These are phyloP conservation scores for Chauna torquata DNA, from an alignment of 2,113 vertebrate genomes.

Conservation along the genomic window DNA sequence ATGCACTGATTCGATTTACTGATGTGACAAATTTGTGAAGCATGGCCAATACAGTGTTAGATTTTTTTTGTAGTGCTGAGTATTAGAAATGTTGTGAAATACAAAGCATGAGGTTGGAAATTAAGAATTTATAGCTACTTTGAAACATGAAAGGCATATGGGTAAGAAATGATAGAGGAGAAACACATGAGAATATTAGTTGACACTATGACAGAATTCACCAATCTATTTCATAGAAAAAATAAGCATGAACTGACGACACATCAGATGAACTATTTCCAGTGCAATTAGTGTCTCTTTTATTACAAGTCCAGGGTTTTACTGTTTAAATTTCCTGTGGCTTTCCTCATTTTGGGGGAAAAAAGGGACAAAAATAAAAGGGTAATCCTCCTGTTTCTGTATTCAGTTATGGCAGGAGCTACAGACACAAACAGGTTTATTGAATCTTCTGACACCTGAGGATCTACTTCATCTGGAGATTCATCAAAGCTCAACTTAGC, in stretches of 20 bases:
- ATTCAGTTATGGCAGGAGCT: not conserved
- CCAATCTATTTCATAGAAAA: not conserved
- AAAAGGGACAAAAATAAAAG: not conserved
- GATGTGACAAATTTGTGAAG: not conserved
- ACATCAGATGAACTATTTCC: not conserved
- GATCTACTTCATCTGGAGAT: not conserved
- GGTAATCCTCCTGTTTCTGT: not conserved
- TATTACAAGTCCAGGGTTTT: not conserved
- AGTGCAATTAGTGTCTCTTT: not conserved
- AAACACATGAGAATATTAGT: not conserved
- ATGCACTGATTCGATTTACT: not conserved
- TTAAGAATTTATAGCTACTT: not conserved
- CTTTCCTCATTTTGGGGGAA: not conserved
- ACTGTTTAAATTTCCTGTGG: not conserved
- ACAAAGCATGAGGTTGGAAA: not conserved
- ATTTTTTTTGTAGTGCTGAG: not conserved
- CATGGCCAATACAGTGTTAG: fast-evolving
- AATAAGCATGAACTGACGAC: not conserved
- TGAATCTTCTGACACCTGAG: not conserved
- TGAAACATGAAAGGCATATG: not conserved
- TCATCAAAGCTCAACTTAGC: not conserved
- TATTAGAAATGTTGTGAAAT: not conserved
- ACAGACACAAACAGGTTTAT: not conserved
- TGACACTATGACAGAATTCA: not conserved
- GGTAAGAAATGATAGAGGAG: not conserved